phyloP scores from a whole-genome alignment of 2,797 vertebrate species.

The Fratercula arctica region DNA sequence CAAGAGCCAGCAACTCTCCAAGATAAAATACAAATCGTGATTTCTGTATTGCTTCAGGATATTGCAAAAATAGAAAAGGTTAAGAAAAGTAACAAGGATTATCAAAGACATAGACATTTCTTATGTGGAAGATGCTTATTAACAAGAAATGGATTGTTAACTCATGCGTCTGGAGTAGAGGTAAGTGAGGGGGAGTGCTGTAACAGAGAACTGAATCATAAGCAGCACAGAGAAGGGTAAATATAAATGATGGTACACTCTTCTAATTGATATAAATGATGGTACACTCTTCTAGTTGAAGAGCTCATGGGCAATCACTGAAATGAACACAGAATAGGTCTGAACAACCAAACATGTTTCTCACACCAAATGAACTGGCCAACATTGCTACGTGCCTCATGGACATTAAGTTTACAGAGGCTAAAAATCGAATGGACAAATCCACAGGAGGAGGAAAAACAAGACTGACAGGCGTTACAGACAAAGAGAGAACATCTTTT shows the following conservation, averaged over 20 bases:
- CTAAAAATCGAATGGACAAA: background rate
- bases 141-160: background rate
- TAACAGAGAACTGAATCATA: background rate
- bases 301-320: background rate
- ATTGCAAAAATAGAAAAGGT: background rate
- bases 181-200: background rate
- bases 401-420: background rate
- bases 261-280: background rate
- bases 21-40: background rate
- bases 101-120: background rate
- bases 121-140: background rate
- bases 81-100: background rate
- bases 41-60: background rate
- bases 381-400: accelerated
- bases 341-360: background rate
- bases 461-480: background rate
- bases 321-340: background rate
- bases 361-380: background rate
- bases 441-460: background rate
- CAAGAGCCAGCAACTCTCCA: background rate
- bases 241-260: background rate
- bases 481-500: background rate
- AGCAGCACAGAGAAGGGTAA: background rate
- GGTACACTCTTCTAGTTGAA: background rate
- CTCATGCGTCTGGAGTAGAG: background rate